Base-by-base conservation (phyloP, 2,797 vertebrate genomes). In the Stomatorhinus walkeri region DNA sequence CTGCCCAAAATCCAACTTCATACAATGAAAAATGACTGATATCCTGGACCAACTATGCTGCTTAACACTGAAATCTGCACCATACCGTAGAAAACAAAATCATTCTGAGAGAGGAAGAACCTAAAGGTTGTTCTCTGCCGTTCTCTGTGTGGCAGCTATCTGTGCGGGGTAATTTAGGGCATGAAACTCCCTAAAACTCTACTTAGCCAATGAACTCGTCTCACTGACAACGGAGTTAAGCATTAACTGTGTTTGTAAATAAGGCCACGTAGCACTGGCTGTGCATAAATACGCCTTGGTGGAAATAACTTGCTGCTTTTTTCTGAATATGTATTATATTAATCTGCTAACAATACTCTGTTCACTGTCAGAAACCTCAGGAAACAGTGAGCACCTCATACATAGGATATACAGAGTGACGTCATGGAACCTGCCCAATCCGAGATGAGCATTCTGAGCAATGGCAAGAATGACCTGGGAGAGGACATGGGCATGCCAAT, bases 401-500 rank as follows among this genome's bases (percentile, higher is more conserved):
- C 9, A 8, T 32, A 12, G 16, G 81, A 48, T 40, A 59, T 40
- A 40, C 76, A 51, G 5, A 43, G 40, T 16, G 83, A 36, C 81
- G 22, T 1, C 90, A 97, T 97, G 96, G 96, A 97, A 2, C 90
- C 93, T 32, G 90, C 96, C 88, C 95, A 97, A 92, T 96, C 97
- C 0, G 98, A 98, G 94, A 97, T 97, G 94, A 98, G 96, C 88
- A 95, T 99, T 92, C 94, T 99, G 81, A 95, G 97, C 92, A 99
- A 99, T 0, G 98, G 97, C 90, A 99, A 97, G 91, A 90, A 90
- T 87, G 94, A 95, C 49, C 95, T 95, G 0, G 16, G 91, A 0
- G 94, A 96, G 0, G 93, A 94, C 0, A 91, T 94, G 51, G 92
- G 91, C 0, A 14, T 96, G 8, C 94, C 94, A 0, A 36, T 96